Evolutionary conservation across 2,888 invertebrate genomes (phyloP), one percentile per base, ranked within the genome.

Genomic region (Beris chalybata): DNA sequence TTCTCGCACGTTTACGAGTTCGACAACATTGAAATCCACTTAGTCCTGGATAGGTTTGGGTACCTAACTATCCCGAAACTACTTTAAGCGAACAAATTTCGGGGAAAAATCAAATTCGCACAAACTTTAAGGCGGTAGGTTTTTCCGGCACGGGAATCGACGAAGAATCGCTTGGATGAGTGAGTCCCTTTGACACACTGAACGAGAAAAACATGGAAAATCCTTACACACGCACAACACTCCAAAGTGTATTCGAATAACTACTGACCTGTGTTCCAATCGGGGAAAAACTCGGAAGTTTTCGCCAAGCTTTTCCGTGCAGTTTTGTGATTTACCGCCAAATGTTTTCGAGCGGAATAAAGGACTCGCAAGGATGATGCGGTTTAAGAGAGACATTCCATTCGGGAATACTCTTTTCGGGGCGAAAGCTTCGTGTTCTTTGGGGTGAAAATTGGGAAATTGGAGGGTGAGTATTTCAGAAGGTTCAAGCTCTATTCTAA

Each of bases 1-100:
- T 48, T 44, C 44, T 44, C 44, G 44, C 4, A n/a, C 11, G 44
- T 4, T n/a, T 44, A 44, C n/a, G n/a, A 44, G 9, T 55, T n/a
- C n/a, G 11, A 15, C 43, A 59, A 59, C 59, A 59, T 31, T 59
- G 59, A 32, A 59, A 59, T 30, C 32, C 59, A 59, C 59, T 59
- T 59, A 59, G 44, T 48, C 32, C 38, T 38, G 9, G 3, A n/a
- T n/a, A n/a, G n/a, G n/a, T n/a, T n/a, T n/a, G 2, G 38, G 22
- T 22, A 38, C 3, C 1, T 4, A 38, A 38, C 38, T 22, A 22
- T 38, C 38, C 9, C 38, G 5, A 9, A 7, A 38, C 9, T 7
- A 30, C 56, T 56, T 22, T 56, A 43, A 56, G 15, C 2, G 22
- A 22, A 22, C 22, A 22, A 22, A 38, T 56, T 7, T 43, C 12